These are phyloP conservation scores for Pheosia tremula DNA, from an alignment of 2,888 invertebrate species.

Conservation along the genomic window DNA sequence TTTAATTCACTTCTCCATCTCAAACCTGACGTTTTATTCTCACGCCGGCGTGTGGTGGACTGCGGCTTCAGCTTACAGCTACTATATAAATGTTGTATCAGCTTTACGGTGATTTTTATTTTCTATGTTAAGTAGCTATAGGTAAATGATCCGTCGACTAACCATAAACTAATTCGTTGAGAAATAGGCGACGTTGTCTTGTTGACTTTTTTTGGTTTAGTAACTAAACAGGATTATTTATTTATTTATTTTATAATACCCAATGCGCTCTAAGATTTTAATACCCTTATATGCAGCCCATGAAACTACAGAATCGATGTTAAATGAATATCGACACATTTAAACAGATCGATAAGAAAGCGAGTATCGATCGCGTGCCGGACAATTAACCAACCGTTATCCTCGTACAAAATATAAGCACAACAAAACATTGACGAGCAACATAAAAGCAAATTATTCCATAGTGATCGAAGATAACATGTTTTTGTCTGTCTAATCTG, in stretches of 20 bases:
- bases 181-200: no score
- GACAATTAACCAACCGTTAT: constrained; percentile 36
- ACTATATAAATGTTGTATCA: constrained; percentile 32
- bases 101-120: constrained; percentile 10
- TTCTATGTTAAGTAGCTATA: no score
- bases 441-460: constrained; percentile 33
- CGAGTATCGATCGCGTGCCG: not conserved
- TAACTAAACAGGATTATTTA: no score
- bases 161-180: no score
- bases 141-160: no score
- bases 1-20: no score
- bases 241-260: no score
- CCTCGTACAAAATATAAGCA: constrained; percentile 38
- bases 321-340: not conserved
- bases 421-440: constrained; percentile 44
- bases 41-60: no score
- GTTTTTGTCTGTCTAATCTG: not conserved
- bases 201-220: no score
- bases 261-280: no score
- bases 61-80: no score
- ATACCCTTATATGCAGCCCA: not conserved
- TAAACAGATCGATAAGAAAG: not conserved
- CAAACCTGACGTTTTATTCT: no score
- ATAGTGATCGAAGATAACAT: constrained; percentile 18
- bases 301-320: not conserved